phyloP scores from a whole-genome alignment of 2,888 invertebrate genomes.

The Zhengitettix transpicula region DNA sequence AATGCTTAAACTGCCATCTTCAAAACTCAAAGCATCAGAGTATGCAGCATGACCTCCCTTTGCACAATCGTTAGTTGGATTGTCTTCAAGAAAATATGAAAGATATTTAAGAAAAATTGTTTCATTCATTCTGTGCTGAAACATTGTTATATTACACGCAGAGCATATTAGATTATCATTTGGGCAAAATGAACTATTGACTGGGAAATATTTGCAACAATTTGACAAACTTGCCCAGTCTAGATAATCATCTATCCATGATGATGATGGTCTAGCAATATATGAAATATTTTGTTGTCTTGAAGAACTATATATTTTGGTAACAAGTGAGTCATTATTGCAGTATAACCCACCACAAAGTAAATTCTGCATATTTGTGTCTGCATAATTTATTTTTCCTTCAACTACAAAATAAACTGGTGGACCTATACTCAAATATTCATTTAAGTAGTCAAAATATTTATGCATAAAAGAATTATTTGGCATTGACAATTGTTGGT shows the following conservation, averaged over 20 bases:
- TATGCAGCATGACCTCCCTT: constrained; percentile 80
- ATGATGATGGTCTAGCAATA: constrained; percentile 72
- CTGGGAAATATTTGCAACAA: constrained; percentile 39
- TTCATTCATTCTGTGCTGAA: constrained; percentile 39
- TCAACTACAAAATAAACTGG: constrained; percentile 87
- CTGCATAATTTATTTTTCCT: constrained; percentile 48
- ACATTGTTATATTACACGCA: constrained; percentile 33
- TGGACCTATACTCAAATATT: constrained; percentile 78
- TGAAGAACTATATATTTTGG: constrained; percentile 42
- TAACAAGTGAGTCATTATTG: constrained; percentile 53
- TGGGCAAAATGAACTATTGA: constrained; percentile 43
- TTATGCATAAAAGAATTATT: constrained; percentile 88
- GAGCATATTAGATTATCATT: constrained; percentile 22
- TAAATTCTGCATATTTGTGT: constrained; percentile 54
- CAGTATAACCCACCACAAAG: constrained; percentile 67
- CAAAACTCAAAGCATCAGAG: constrained; percentile 29
- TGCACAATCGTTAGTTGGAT: constrained; percentile 53
- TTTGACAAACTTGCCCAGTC: constrained; percentile 55
- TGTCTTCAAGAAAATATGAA: constrained; percentile 68
- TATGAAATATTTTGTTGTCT: constrained; percentile 36
- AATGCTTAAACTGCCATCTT: constrained; percentile 28
- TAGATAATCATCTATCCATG: constrained; percentile 94
- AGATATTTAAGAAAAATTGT: constrained; percentile 53
- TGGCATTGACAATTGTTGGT: constrained; percentile 93
- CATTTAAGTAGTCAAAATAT: constrained; percentile 58